Base-by-base conservation (phyloP, 2,888 invertebrate species). In the Hirtodrosophila confusa region DNA sequence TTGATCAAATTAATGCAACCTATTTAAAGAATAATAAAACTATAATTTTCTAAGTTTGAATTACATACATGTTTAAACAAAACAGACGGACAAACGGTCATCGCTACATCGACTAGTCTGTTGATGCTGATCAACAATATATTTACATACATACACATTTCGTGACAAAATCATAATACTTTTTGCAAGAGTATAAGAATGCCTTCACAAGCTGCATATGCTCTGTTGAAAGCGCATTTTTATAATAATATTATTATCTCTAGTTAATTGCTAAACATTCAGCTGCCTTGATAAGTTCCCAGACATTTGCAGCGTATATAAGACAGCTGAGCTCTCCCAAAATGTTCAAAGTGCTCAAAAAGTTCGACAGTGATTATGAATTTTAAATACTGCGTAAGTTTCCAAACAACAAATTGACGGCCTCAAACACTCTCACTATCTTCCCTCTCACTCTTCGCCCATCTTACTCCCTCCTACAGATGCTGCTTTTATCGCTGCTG, bases 341-440 rank as follows among this genome's bases (percentile, higher is more conserved):
- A 35, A 24, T 3, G 9, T 11, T 51, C 37, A 61, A n/a, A 48
- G 2, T 4, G 37, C 37, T 9, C 2, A 4, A 33, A 9, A 12
- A 54, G 27, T 23, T 44, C 7, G 9, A 27, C 44, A 11, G 9
- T 5, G 1, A 47, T 23, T 54, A 73, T 76, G 58, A 50, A 67
- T 63, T 43, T 72, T 10, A 71, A 71, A 17, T 51, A 41, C 65
- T 69, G 61, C 43, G 75, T 80, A 78, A 63, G 83, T 63, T 37
- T 35, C 9, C 12, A 9, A 27, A 8, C 5, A 45, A 12, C 11
- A 35, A 27, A 10, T 10, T 6, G 7, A n/a, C 1, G 36, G 0
- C 7, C 10, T 24, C 3, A 24, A 4, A 24, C 12, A 10, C 17
- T 41, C 24, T 39, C 4, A 9, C 29, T 43, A 12, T 35, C 23